Evolutionary conservation across 1,140 invertebrate genomes (phyloP).

Genomic region (Belonocnema kinseyi): DNA sequence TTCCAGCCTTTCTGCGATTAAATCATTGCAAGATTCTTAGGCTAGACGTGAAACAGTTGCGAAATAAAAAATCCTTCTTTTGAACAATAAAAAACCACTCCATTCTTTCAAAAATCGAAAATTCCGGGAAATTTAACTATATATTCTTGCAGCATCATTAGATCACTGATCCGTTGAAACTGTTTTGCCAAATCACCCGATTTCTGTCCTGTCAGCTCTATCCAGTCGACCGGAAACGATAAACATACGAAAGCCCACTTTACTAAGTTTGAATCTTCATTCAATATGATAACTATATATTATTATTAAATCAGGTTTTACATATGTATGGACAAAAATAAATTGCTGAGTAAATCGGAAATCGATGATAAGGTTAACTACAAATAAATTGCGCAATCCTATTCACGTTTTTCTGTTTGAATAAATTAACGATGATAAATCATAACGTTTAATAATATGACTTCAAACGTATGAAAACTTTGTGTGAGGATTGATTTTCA

Average conservation of each 20-base stretch:
- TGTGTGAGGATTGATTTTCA: not conserved
- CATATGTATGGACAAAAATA: too few relatives aligned
- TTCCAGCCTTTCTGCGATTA: too few relatives aligned
- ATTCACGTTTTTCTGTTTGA: too few relatives aligned
- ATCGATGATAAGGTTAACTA: too few relatives aligned
- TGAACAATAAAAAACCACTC: conserved; percentile 44
- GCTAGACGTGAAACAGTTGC: not conserved
- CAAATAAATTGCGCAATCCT: too few relatives aligned
- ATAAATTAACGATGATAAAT: too few relatives aligned
- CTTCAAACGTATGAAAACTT: not conserved
- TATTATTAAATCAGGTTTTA: too few relatives aligned
- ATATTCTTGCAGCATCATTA: conserved; percentile 46
- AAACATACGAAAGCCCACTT: conserved; percentile 8
- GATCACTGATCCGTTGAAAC: conserved; percentile 49
- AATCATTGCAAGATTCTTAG: too few relatives aligned
- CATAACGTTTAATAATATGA: too few relatives aligned
- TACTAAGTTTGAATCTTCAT: too few relatives aligned
- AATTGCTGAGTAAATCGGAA: too few relatives aligned
- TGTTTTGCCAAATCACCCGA: conserved; percentile 48
- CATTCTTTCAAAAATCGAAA: conserved; percentile 50
- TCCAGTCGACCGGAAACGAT: conserved; percentile 40
- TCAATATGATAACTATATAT: too few relatives aligned
- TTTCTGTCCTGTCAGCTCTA: conserved; percentile 44
- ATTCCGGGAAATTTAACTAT: conserved; percentile 50
- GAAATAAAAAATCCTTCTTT: not conserved